Base-by-base conservation (phyloP, 2,888 invertebrate genomes). In the Sericinus montela region DNA sequence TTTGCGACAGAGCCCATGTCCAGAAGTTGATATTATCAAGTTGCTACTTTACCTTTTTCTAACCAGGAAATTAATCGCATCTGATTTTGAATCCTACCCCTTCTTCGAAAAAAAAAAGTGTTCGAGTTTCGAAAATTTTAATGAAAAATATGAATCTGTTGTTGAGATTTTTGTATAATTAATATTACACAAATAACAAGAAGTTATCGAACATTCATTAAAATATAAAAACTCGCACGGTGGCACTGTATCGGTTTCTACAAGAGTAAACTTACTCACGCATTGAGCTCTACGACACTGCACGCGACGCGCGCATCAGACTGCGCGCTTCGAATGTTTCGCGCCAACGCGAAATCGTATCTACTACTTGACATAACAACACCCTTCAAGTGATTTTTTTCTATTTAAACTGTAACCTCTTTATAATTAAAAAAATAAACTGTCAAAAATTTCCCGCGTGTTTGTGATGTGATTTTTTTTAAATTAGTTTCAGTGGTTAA, bases 271-370 rank as follows among this genome's bases (percentile, higher is more conserved):
- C 59, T 54, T 36, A 67, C 68, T 60, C 73, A 72, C 74, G 73
- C 83, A 84, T 79, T 80, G 65, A 71, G 76, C 71, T 65, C 67
- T 57, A 55, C 71, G 76, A 58, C 72, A 61, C 57, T 56, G 75
- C 80, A 79, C 81, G 83, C 83, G 83, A 79, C 84, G 83, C 84
- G 73, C 84, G 83, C 75, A 67, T 75, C 69, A 66, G 64, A 55
- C 45, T 56, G 69, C 75, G 77, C 80, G 80, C 72, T 70, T 69
- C 57, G 67, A 69, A 74, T 65, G 63, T 73, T 79, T 77, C 80
- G 76, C 81, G 77, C 65, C 60, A 58, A 49, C 75, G 78, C 75
- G 72, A 75, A 75, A 64, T 72, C 59, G 55, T 58, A 64, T n/a
- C n/a, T n/a, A 64, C 65, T 62, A 58, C 65, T 9, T 10, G 14